phyloP scores from a whole-genome alignment of 2,888 invertebrate species.

The Harmothoe impar region DNA sequence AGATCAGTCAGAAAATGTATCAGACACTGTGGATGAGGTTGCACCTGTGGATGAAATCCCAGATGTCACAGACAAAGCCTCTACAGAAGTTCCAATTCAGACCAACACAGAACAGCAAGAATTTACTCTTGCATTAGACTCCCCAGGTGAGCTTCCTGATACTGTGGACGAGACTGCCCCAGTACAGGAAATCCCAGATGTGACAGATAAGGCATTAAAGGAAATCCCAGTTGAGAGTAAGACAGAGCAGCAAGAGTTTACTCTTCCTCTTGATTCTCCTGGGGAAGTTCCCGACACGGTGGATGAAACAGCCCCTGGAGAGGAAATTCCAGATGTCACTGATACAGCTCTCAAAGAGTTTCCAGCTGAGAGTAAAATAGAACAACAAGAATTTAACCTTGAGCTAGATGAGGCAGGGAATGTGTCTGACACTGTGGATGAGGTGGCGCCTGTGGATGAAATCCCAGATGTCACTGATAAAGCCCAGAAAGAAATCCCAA shows the following conservation, averaged over 20 bases:
- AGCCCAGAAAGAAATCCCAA: background rate
- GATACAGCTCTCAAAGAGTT: background rate
- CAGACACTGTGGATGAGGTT: background rate
- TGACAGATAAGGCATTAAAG: background rate
- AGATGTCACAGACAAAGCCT: background rate
- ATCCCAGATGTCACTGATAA: conserved; percentile 21
- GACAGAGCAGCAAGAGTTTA: conserved; percentile 37
- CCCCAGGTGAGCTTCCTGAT: background rate
- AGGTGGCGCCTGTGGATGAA: background rate
- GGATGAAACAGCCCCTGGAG: conserved; percentile 19
- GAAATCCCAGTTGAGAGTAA: background rate
- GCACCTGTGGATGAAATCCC: conserved; percentile 37
- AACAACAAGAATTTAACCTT: conserved; percentile 34
- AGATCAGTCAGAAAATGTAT: background rate
- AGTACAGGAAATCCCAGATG: conserved; percentile 26
- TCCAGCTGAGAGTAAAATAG: background rate
- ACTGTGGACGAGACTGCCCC: conserved; percentile 7
- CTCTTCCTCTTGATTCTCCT: background rate
- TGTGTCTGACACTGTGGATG: conserved; percentile 8
- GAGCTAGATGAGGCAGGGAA: background rate
- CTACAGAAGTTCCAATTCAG: background rate
- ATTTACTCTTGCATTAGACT: conserved; percentile 37
- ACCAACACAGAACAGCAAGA: conserved; percentile 25
- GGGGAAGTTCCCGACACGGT: background rate
- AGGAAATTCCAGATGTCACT: conserved; percentile 7